Base-by-base conservation (phyloP, 53 echinoderm and acorn worm species). In the Hippasteria phrygiana region DNA sequence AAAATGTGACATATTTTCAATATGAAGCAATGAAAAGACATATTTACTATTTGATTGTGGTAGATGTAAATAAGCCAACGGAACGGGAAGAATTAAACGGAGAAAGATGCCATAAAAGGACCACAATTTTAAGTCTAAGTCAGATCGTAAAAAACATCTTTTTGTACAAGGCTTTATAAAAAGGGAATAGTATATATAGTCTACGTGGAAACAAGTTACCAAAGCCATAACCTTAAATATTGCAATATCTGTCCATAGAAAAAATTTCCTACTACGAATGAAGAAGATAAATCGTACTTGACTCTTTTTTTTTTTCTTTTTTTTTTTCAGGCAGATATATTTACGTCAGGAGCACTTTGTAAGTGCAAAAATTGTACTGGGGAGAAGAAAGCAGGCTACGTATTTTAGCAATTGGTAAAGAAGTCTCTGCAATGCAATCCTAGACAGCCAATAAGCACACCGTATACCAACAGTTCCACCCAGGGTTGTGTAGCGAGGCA, bases 111-210 rank as follows among this genome's bases (percentile, higher is more conserved):
- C 71, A 53, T 51, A 70, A 79, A 71, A 48, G 48, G 51, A 85
- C 85, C 85, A 70, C 70, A 50, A 85, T 66, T 83, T 67, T 13
- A 67, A 70, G 85, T 71, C 70, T 70, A 85, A 69, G 83, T 83
- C 83, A 83, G 71, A 85, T 85, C 31, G 85, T 85, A 85, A 85
- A 85, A 85, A 85, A 71, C 69, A 67, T 69, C 70, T 85, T 66
- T 67, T 75, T 75, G 75, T 85, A 85, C 85, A 85, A 85, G 85
- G 85, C 85, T 85, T 85, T 85, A 85, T 85, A 85, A 85, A 85
- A 85, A 85, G 85, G 79, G 85, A 85, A 85, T 69, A 85, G 85
- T 85, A 85, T 77, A 45, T 74, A 55, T 85, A 50, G 69, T 85
- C 85, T 85, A 85, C 85, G 43, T 85, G 69, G 85, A 85, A 85